Percentiles rank a stretch among this genome's conserved stretches.
Conservation (phyloP, 2,113 vertebrate genomes). For the Oncorhynchus masou region DNA sequence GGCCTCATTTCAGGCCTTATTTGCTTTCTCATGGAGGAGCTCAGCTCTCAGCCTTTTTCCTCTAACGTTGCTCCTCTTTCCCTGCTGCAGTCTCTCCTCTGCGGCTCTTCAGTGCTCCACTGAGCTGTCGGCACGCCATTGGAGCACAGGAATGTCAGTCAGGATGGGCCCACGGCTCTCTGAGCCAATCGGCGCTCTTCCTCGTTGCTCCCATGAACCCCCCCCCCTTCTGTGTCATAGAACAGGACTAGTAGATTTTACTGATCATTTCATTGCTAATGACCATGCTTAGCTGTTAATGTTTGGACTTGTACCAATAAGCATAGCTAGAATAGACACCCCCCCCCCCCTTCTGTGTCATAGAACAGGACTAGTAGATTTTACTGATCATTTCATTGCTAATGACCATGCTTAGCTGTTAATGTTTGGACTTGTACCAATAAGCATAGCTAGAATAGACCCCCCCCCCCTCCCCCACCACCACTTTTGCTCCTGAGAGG, state of each 20-base stretch:
- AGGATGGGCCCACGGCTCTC: conserved; percentile 6
- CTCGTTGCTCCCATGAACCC: background rate
- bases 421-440: background rate
- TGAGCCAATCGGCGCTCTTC: conserved; percentile 29
- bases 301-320: background rate
- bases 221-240: background rate
- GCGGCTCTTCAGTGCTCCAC: conserved; percentile 10
- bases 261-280: conserved; percentile 3
- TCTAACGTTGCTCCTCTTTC: conserved; percentile 20
- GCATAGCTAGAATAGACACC: background rate
- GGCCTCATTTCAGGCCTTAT: background rate
- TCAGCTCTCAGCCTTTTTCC: background rate
- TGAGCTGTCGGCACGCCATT: conserved; percentile 43
- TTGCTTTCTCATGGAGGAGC: background rate
- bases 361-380: background rate
- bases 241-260: background rate
- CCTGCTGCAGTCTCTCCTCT: conserved; percentile 36
- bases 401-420: background rate
- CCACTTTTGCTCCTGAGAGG: background rate
- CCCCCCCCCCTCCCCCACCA: background rate
- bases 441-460: background rate
- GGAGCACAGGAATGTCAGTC: conserved; percentile 27
- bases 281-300: no score
- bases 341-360: background rate
- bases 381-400: conserved; percentile 1